Base-by-base conservation (phyloP, 2,888 invertebrate genomes). In the Eudasyphora cyanicolor region DNA sequence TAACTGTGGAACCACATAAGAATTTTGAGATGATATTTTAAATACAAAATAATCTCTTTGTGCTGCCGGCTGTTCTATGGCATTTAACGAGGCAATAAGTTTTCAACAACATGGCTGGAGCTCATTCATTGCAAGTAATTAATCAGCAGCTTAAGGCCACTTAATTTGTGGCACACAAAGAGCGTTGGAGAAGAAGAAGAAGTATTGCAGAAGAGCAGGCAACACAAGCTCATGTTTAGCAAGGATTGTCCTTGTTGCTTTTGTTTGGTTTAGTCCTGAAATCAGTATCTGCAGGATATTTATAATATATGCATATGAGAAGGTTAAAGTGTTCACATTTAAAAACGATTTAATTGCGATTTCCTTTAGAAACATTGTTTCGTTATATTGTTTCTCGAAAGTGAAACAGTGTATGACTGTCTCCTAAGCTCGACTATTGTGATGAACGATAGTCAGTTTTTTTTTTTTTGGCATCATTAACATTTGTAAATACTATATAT, bases 111-210 rank as follows among this genome's bases (percentile, higher is more conserved):
- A 24, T n/a, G n/a, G 19, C 27, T 21, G 45, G 35, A 45, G 2
- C 45, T 45, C 45, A 76, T 57, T 76, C 49, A 77, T 81, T 73
- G 24, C 45, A 49, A 45, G 76, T 73, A 81, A 77, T 81, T 76
- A 81, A 73, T 81, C 76, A 77, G 71, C 71, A 57, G 67, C 73
- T 76, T 81, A 76, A 45, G 45, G 60, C 27, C 73, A 81, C 64
- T 76, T 76, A 73, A 69, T 67, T 76, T 77, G 45, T 54, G 7
- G 32, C 71, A 71, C 62, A n/a, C n/a, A n/a, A n/a, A n/a, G n/a
- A n/a, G n/a, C n/a, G n/a, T n/a, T n/a, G n/a, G n/a, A n/a, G n/a
- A n/a, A n/a, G n/a, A n/a, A n/a, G n/a, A n/a, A n/a, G n/a, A n/a
- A n/a, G n/a, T n/a, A n/a, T n/a, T n/a, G n/a, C n/a, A 73, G 32